Evolutionary conservation across 2,888 invertebrate species (phyloP).

Genomic region (Gymnocheta viridis): DNA sequence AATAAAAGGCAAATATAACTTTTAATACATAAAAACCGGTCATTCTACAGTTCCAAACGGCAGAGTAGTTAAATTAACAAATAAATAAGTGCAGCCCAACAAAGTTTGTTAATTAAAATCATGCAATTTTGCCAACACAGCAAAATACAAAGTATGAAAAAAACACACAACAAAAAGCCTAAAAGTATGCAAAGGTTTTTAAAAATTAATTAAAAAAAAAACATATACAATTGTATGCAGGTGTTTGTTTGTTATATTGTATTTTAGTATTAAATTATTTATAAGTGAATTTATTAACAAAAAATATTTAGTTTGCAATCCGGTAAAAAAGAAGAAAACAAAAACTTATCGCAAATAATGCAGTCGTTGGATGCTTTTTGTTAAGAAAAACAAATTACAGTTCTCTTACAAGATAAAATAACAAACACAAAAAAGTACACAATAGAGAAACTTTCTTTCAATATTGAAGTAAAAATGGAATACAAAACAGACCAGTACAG

Average conservation of each 20-base stretch:
- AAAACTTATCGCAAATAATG: not conserved
- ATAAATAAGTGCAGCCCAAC: conserved; percentile 32
- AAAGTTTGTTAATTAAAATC: conserved; percentile 55
- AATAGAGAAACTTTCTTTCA: conserved; percentile 30
- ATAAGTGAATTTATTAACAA: not conserved
- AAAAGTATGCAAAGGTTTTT: conserved; percentile 25
- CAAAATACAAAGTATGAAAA: too few species aligned
- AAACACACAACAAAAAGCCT: not conserved
- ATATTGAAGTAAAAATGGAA: conserved; percentile 2
- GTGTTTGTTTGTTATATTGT: not conserved
- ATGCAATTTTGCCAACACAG: not conserved
- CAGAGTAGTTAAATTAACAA: conserved; percentile 31
- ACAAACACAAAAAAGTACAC: not conserved
- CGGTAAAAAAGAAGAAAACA: not conserved
- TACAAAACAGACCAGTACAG: not conserved
- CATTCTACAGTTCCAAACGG: not conserved
- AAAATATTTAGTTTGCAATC: not conserved
- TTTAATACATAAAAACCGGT: not conserved
- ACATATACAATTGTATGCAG: not conserved
- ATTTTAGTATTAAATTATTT: conserved; percentile 3
- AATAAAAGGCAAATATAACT: conserved; percentile 7
- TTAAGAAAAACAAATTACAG: conserved; percentile 32
- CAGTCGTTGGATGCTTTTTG: conserved; percentile 6
- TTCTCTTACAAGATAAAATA: not conserved
- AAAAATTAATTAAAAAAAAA: conserved; percentile 6